phyloP scores from a whole-genome alignment of 2,888 invertebrate species.

The Harpalus rubripes region DNA sequence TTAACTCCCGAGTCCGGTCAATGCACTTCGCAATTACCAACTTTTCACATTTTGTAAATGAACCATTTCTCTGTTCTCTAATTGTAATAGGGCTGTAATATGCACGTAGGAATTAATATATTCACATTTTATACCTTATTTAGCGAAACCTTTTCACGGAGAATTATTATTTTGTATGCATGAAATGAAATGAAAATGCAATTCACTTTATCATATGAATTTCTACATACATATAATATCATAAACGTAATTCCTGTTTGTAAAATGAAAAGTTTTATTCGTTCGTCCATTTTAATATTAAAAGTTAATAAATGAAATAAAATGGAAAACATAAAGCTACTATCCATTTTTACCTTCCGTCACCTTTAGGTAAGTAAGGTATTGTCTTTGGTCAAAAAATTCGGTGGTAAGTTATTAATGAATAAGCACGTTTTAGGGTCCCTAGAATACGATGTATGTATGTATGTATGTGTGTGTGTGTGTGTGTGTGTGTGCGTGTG shows the following conservation, averaged over 20 bases:
- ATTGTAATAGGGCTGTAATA: slow-evolving; percentile 49
- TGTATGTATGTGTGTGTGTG: too few relatives aligned
- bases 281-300: not conserved
- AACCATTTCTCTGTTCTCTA: slow-evolving; percentile 42
- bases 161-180: not conserved
- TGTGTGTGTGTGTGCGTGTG: too few relatives aligned
- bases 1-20: slow-evolving; percentile 49
- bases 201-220: not conserved
- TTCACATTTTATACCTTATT: slow-evolving; percentile 47
- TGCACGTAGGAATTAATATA: slow-evolving; percentile 44
- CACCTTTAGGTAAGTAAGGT: too few relatives aligned
- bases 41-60: slow-evolving; percentile 57
- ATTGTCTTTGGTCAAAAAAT: too few relatives aligned
- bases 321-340: not conserved
- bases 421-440: too few relatives aligned
- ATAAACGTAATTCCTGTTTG: not conserved
- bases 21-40: slow-evolving; percentile 53
- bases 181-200: slow-evolving; percentile 4
- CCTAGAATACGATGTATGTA: too few relatives aligned
- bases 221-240: not conserved
- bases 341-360: too few relatives aligned
- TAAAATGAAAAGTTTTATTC: not conserved
- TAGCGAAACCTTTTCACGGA: slow-evolving; percentile 28
- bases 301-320: not conserved
- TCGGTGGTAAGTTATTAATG: too few relatives aligned